These are phyloP conservation scores for Betta splendens DNA, from an alignment of 2,797 vertebrate species.

Conservation along the genomic window DNA sequence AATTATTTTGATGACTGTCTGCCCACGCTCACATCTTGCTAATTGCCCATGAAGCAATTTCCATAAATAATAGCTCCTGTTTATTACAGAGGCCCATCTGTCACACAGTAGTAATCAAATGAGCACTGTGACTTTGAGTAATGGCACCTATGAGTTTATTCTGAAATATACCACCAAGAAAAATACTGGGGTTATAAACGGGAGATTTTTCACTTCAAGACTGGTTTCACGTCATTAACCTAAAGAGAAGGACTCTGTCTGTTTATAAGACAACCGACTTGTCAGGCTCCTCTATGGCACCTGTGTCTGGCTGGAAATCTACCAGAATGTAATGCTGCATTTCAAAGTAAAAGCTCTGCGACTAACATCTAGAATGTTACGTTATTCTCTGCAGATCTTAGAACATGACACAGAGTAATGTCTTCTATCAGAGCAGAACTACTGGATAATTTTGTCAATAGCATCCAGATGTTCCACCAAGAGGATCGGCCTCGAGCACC, in stretches of 20 bases:
- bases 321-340: no score
- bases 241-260: neutral
- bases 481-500: neutral
- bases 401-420: no score
- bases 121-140: slow-evolving; percentile 58
- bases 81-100: slow-evolving; percentile 64
- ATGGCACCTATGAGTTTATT: slow-evolving; percentile 33
- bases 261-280: neutral
- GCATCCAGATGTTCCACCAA: neutral
- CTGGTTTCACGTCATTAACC: slow-evolving; percentile 2
- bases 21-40: slow-evolving; percentile 53
- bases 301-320: no score
- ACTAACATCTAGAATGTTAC: no score
- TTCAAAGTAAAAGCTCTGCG: no score
- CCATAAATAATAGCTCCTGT: slow-evolving; percentile 71
- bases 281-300: no score
- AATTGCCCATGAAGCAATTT: slow-evolving; percentile 74
- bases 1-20: slow-evolving; percentile 51
- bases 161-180: slow-evolving; percentile 20
- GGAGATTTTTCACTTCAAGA: neutral
- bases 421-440: no score
- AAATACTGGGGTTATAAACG: slow-evolving; percentile 9
- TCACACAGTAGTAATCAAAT: slow-evolving; percentile 66
- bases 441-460: neutral
- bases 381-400: no score